These are phyloP conservation scores for Ceratina australensis DNA, from an alignment of 1,140 invertebrate genomes.

Conservation along the genomic window DNA sequence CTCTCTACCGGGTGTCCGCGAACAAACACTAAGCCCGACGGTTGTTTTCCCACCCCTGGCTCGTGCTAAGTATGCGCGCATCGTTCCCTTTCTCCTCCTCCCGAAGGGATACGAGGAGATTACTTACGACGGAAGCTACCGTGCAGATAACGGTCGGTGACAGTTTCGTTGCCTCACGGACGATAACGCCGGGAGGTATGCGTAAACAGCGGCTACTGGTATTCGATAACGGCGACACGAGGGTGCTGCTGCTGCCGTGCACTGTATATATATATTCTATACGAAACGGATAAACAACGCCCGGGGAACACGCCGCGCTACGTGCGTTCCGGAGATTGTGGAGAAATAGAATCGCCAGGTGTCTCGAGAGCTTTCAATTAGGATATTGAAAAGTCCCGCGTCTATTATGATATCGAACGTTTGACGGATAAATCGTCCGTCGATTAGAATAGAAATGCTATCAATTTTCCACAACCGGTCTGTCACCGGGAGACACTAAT, in stretches of 20 bases:
- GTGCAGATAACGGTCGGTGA: slow-evolving; percentile 8
- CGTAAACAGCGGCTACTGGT: slow-evolving; percentile 46
- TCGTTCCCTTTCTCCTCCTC: too few relatives aligned
- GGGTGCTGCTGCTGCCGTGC: not conserved
- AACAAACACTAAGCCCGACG: not conserved
- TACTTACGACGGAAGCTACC: not conserved
- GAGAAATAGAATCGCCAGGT: slow-evolving; percentile 30
- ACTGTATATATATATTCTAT: not conserved
- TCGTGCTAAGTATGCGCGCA: not conserved
- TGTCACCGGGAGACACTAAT: slow-evolving; percentile 1
- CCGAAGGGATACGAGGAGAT: not conserved
- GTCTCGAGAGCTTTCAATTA: slow-evolving; percentile 21
- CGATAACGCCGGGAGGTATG: slow-evolving; percentile 44
- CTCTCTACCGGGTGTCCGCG: slow-evolving; percentile 44
- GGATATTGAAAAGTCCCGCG: not conserved
- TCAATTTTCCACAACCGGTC: not conserved
- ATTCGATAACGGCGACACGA: slow-evolving; percentile 45
- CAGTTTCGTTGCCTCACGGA: not conserved
- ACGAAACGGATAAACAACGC: slow-evolving; percentile 35
- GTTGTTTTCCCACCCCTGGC: not conserved
- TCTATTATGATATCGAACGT: slow-evolving; percentile 4
- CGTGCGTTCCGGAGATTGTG: not conserved
- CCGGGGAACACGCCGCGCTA: not conserved
- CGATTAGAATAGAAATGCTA: not conserved
- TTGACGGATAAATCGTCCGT: not conserved